A percentile compares a stretch with the other conserved stretches of the same genome.
Evolutionary conservation across 2,797 vertebrate species (phyloP).

Genomic region (Sorex maritimensis): DNA sequence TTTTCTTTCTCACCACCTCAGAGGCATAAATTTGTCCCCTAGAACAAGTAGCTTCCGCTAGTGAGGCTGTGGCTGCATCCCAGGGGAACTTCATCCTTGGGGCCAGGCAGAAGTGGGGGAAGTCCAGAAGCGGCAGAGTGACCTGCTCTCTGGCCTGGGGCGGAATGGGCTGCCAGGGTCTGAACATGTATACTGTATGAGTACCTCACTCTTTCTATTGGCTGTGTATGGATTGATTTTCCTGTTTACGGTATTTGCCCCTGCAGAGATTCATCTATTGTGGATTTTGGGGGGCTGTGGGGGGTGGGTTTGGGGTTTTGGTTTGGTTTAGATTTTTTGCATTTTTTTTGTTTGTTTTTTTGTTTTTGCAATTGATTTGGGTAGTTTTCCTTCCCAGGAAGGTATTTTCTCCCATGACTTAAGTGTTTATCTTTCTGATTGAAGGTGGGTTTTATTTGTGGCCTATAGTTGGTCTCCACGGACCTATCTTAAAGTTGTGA

Average conservation of each 20-base stretch:
- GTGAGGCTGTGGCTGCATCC: background rate
- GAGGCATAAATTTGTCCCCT: background rate
- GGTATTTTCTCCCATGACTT: constrained; percentile 78
- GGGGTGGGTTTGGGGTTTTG: no score
- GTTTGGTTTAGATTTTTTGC: no score
- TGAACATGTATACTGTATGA: constrained; percentile 87
- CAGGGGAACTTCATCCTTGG: background rate
- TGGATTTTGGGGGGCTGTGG: constrained; percentile 69
- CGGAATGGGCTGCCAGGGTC: constrained; percentile 54
- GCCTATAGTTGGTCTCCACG: constrained; percentile 18
- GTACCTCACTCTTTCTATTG: constrained; percentile 54
- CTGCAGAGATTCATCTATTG: constrained; percentile 88
- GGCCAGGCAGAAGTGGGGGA: background rate
- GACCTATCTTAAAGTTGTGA: background rate
- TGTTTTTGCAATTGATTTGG: constrained; percentile 85
- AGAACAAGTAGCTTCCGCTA: background rate
- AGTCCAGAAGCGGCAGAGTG: background rate
- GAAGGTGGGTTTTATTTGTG: constrained; percentile 26
- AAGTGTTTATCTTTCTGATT: constrained; percentile 64
- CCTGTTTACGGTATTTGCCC: constrained; percentile 86
- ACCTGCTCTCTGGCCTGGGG: constrained; percentile 62
- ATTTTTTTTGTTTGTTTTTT: no score
- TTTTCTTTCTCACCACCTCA: constrained; percentile 52
- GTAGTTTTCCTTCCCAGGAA: constrained; percentile 79
- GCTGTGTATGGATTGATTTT: constrained; percentile 88